Evolutionary conservation across 2,888 invertebrate genomes (phyloP), one percentile per base, ranked within the genome.

Genomic region (Ophion slaviceki): DNA sequence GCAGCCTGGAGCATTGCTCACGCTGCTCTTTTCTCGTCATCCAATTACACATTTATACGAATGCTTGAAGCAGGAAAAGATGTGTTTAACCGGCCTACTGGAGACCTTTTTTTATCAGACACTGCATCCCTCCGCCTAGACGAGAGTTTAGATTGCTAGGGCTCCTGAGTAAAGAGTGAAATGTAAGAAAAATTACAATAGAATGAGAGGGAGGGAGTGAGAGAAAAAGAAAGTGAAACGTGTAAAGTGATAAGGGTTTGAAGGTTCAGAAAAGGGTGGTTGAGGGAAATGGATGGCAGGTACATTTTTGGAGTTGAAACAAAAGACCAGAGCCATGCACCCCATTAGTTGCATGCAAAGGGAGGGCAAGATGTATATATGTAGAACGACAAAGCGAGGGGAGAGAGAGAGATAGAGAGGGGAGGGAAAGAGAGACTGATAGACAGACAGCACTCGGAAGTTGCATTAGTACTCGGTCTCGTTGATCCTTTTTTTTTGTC

Each of bases 381-480:
- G 20, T 5, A 68, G 40, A n/a, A 24, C 24, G 24, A 24, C 24
- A 24, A 24, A 24, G 24, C 24, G 24, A 2, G 24, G 24, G 24
- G 40, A 67, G 59, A n/a, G 66, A 40, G 47, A 40, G 59, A 8
- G 20, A 17, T 32, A 71, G 57, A 71, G 75, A 71, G 17, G 36
- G 36, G 32, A 32, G 20, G 2, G 32, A 57, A 32, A 17, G 45
- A 17, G 53, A 24, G 47, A 20, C 3, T 7, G 68, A 70, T n/a
- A 68, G 68, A 17, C 28, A 10, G 57, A 17, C 32, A 28, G 71
- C 53, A 6, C 68, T 61, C 66, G 61, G 59, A 62, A 28, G 68
- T 85, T 87, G 78, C 83, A 86, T 87, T 84, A 88, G 80, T 70
- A 82, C 84, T 87, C 82, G 86, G 87, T 79, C 85, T 85, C 84